Evolutionary conservation across 2,888 invertebrate genomes (phyloP), one percentile per base, ranked within the genome.

Genomic region (Oithona nana): DNA sequence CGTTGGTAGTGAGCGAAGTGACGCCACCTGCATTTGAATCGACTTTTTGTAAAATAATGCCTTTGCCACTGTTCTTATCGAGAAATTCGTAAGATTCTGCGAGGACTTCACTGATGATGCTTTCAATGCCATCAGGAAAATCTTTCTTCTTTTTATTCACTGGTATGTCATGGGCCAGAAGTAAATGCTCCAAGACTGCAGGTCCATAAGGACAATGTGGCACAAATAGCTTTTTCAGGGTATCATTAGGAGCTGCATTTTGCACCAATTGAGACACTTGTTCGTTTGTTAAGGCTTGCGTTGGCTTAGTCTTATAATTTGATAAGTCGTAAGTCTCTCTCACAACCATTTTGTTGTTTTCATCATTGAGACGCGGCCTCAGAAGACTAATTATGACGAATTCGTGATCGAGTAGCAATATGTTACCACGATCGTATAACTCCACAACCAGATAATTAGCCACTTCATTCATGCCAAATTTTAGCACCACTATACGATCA

Each of bases 361-460:
- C 39, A 24, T 20, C 31, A 11, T 54, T 28, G 29, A 55, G 26
- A 1, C 48, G 59, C 20, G 93, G 92, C 49, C 95, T 77, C 1
- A 97, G 75, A n/a, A 97, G 83, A 74, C 93, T 88, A 11, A 98
- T 77, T 69, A 95, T 98, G 0, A 80, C 85, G 77, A 86, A 83
- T 67, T 92, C 82, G 70, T 80, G 78, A 76, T 99, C 98, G 0
- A 95, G 92, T 3, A 99, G 78, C 62, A 97, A 80, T 20, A 99
- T 84, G 73, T 99, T 99, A 61, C 98, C 95, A 68, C 88, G 77
- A 74, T 97, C 97, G 70, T 94, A 98, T 26, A 98, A 73, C 73
- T 98, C 98, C 61, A 98, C 71, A 68, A 98, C 86, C 0, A 99
- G 78, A 73, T 98, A 97, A 74, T 93, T 93, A 0, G 93, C 87